phyloP scores from a whole-genome alignment of 2,888 invertebrate genomes.

The Prosopocoilus inquinatus region DNA sequence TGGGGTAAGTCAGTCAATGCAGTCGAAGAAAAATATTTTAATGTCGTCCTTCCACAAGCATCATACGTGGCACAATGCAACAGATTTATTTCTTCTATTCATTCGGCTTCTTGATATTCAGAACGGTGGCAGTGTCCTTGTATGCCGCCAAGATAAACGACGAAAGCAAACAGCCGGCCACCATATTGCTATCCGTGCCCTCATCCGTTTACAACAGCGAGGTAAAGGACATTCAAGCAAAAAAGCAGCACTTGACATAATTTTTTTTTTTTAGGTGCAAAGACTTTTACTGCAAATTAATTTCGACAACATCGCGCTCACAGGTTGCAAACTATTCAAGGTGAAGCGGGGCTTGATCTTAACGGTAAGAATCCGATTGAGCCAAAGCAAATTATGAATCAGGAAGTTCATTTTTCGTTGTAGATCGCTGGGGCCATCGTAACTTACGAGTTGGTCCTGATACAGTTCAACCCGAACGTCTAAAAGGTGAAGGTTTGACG shows the following conservation, averaged over 20 bases:
- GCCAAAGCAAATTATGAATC: background rate
- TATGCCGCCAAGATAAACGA: constrained; percentile 43
- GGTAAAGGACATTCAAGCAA: background rate
- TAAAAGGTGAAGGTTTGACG: too few species aligned
- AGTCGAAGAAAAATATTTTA: too few species aligned
- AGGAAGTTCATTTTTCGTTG: constrained; percentile 22
- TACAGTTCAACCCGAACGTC: constrained; percentile 32
- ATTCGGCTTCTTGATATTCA: constrained; percentile 43
- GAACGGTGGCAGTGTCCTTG: constrained; percentile 38
- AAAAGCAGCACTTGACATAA: constrained; percentile 51
- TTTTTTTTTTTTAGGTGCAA: constrained; percentile 36
- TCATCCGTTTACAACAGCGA: constrained; percentile 58
- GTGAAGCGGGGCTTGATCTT: constrained; percentile 28
- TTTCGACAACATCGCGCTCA: constrained; percentile 41
- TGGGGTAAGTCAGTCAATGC: constrained; percentile 43
- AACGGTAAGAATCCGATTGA: constrained; percentile 19
- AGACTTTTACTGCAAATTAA: constrained; percentile 43
- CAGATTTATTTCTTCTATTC: constrained; percentile 39
- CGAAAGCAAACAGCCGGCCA: constrained; percentile 38
- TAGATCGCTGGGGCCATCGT: constrained; percentile 44
- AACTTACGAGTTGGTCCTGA: constrained; percentile 43
- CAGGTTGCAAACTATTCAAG: constrained; percentile 45
- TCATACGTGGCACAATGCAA: constrained; percentile 20
- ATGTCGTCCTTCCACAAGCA: too few species aligned
- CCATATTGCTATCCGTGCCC: constrained; percentile 62